These are phyloP conservation scores for Acrobasis suavella DNA, from an alignment of 2,888 invertebrate species.

Conservation along the genomic window DNA sequence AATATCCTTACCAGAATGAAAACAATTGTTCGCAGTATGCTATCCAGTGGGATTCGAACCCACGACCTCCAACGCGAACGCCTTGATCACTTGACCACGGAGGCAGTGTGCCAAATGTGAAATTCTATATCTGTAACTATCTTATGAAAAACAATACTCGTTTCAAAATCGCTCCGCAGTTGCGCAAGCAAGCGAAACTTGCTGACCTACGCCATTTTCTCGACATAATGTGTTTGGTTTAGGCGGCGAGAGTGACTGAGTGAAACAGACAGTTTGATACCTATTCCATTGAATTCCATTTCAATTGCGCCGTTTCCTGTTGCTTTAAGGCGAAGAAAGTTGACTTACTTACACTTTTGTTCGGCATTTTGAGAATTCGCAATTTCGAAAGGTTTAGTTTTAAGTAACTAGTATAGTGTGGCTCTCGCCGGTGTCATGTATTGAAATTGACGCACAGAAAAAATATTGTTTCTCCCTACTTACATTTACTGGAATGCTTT, in stretches of 20 bases:
- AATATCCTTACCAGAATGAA: too few relatives aligned
- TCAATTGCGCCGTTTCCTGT: conserved; percentile 10
- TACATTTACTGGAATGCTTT: too few relatives aligned
- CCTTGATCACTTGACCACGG: too few relatives aligned
- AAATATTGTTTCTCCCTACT: too few relatives aligned
- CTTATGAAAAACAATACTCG: background rate
- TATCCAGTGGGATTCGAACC: too few relatives aligned
- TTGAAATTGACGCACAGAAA: too few relatives aligned
- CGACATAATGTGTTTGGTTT: conserved; percentile 15
- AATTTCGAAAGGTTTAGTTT: background rate
- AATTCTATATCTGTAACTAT: background rate
- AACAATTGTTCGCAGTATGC: too few relatives aligned
- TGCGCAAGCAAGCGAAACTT: conserved; percentile 8
- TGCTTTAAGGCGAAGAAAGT: conserved; percentile 4
- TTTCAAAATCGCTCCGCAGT: conserved; percentile 3
- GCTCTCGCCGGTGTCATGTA: too few relatives aligned
- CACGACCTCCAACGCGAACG: too few relatives aligned
- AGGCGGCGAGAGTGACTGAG: conserved; percentile 5
- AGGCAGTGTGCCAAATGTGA: too few relatives aligned
- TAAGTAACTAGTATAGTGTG: too few relatives aligned
- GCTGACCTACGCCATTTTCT: conserved; percentile 20
- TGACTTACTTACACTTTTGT: conserved; percentile 1
- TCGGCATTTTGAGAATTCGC: background rate
- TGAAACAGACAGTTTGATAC: conserved; percentile 10
- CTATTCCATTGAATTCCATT: conserved; percentile 12